Conservation (phyloP, 2,797 vertebrate species). For the Enteromius fasciolatus region DNA sequence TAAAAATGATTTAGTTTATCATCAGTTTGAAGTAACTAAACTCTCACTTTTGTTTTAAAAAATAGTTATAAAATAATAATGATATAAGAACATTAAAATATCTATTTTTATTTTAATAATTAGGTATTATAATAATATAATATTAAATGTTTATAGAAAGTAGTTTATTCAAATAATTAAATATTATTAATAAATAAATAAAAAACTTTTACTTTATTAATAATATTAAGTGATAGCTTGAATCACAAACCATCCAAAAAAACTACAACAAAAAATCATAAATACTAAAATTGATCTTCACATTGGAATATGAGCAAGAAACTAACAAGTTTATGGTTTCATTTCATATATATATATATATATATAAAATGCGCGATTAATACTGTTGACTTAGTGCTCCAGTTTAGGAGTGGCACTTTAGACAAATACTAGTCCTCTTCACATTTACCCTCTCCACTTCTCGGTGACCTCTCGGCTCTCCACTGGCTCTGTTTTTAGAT, state of each 20-base stretch:
- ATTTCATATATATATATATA: too few species aligned
- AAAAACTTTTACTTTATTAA: not conserved
- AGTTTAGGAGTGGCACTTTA: constrained; percentile 18
- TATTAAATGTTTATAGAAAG: not conserved
- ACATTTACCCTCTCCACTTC: constrained; percentile 35
- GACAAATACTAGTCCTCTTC: constrained; percentile 25
- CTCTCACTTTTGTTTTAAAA: not conserved
- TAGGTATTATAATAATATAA: not conserved
- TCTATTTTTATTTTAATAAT: too few species aligned
- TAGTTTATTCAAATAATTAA: not conserved
- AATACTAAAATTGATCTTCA: not conserved
- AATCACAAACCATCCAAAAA: not conserved
- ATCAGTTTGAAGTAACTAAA: not conserved
- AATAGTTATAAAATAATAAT: not conserved
- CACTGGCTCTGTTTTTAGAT: constrained; percentile 10
- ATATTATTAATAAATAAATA: too few species aligned
- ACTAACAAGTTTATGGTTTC: too few species aligned
- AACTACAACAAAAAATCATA: not conserved
- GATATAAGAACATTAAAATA: too few species aligned
- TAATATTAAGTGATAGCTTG: not conserved
- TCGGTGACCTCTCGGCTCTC: not conserved
- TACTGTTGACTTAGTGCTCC: constrained; percentile 2
- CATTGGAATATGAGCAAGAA: too few species aligned
- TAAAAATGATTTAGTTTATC: not conserved
- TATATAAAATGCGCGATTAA: not conserved